These are phyloP conservation scores for Pseudachorutes palmiensis DNA, from an alignment of 1,140 invertebrate genomes.

Conservation along the genomic window DNA sequence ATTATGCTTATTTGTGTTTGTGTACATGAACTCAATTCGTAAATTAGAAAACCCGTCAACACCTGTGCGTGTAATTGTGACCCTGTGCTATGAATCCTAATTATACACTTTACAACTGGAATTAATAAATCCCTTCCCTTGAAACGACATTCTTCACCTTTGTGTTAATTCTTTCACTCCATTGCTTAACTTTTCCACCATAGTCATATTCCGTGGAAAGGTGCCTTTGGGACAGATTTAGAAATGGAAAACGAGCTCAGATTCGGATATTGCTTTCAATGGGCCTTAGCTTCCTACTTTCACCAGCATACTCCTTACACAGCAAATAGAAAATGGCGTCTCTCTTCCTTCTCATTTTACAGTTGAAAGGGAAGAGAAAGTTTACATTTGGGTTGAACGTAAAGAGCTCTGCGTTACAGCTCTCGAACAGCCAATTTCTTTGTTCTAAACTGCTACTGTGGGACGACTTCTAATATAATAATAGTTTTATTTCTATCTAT, in stretches of 20 bases:
- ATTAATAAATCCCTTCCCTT: neutral
- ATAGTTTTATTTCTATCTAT: neutral
- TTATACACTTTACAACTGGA: neutral
- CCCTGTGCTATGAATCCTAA: neutral
- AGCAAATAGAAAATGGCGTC: neutral
- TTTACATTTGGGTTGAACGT: too few relatives aligned
- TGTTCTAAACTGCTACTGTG: too few relatives aligned
- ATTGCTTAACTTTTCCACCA: neutral
- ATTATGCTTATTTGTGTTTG: too few relatives aligned
- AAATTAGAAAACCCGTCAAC: too few relatives aligned
- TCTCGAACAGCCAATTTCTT: too few relatives aligned
- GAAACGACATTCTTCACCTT: neutral
- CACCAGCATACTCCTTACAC: neutral
- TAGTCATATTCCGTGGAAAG: neutral
- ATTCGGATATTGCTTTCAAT: neutral
- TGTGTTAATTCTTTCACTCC: neutral
- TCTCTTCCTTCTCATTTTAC: neutral
- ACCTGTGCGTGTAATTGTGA: too few relatives aligned
- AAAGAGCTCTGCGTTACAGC: too few relatives aligned
- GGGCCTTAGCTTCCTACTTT: neutral
- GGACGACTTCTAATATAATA: neutral
- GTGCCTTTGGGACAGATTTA: neutral
- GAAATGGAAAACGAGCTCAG: neutral
- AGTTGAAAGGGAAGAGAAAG: too few relatives aligned
- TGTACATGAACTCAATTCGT: too few relatives aligned